Conservation (phyloP, 2,113 vertebrate genomes). For the Phaethornis superciliosus region DNA sequence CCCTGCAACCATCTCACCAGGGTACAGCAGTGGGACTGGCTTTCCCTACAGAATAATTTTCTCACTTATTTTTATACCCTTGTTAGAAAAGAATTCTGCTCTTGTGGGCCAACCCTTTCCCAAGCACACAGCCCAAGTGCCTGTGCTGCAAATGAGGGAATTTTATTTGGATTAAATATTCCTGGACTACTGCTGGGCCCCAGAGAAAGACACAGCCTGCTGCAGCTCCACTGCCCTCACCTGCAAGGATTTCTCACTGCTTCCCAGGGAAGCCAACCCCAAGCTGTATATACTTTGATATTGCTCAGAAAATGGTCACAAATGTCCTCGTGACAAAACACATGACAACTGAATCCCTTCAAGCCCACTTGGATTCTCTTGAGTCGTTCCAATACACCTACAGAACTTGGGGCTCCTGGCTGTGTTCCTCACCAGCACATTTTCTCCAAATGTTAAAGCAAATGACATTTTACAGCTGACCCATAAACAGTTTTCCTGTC, state of each 20-base stretch:
- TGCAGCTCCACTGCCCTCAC: not conserved
- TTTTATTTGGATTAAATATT: not conserved
- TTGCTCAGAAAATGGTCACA: not conserved
- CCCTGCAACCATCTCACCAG: not conserved
- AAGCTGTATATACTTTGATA: not conserved
- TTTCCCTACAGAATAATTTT: not conserved
- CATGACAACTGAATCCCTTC: rapidly evolving
- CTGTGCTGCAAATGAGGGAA: not conserved
- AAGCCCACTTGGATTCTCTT: not conserved
- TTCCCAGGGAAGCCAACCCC: not conserved
- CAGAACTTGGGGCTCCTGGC: not conserved
- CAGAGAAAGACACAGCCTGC: not conserved
- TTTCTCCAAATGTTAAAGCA: not conserved
- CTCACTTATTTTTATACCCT: not conserved
- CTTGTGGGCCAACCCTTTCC: not conserved
- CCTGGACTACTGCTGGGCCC: not conserved
- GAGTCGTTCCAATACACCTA: not conserved
- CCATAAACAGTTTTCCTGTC: not conserved
- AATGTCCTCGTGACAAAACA: not conserved
- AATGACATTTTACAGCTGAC: conserved; percentile 38
- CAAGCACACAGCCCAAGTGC: not conserved
- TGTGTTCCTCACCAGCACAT: not conserved
- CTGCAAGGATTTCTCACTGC: not conserved
- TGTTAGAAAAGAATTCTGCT: not conserved
- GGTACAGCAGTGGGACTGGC: not conserved